These are phyloP conservation scores for Rhizomys pruinosus DNA, from an alignment of 2,113 vertebrate genomes.

Conservation along the genomic window DNA sequence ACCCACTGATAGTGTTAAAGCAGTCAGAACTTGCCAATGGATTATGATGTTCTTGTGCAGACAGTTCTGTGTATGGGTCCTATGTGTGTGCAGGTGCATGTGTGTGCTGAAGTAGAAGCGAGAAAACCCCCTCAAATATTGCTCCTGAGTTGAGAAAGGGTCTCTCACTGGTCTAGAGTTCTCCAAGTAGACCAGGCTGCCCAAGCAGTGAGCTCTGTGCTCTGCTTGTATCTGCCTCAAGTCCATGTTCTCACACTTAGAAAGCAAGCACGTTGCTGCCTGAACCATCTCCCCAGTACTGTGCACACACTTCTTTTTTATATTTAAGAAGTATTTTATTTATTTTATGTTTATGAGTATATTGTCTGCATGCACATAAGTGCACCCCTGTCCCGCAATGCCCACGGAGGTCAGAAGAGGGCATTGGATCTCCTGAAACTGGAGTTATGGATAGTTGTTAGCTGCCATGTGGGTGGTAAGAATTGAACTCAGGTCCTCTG, in stretches of 20 bases:
- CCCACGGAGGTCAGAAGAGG: too few relatives aligned
- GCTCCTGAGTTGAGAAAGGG: not conserved
- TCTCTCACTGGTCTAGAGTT: not conserved
- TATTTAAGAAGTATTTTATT: too few relatives aligned
- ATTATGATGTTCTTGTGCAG: too few relatives aligned
- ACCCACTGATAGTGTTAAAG: rapidly evolving
- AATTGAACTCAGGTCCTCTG: too few relatives aligned
- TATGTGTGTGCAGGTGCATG: not conserved
- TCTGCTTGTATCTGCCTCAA: not conserved
- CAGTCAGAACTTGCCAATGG: not conserved
- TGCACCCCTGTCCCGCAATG: too few relatives aligned
- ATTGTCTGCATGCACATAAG: too few relatives aligned
- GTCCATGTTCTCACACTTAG: not conserved
- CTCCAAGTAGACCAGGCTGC: not conserved
- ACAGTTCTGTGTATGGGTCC: not conserved
- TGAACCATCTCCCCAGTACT: not conserved
- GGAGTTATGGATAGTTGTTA: too few relatives aligned
- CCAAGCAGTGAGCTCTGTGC: not conserved
- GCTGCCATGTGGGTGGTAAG: too few relatives aligned
- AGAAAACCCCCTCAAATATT: not conserved
- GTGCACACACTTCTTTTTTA: not conserved
- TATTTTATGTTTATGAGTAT: too few relatives aligned
- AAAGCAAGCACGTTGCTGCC: not conserved
- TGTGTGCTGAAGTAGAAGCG: not conserved
- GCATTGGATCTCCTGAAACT: too few relatives aligned